Evolutionary conservation across 2,888 invertebrate genomes (phyloP).

Genomic region (Drosophila pseudotalamancana): DNA sequence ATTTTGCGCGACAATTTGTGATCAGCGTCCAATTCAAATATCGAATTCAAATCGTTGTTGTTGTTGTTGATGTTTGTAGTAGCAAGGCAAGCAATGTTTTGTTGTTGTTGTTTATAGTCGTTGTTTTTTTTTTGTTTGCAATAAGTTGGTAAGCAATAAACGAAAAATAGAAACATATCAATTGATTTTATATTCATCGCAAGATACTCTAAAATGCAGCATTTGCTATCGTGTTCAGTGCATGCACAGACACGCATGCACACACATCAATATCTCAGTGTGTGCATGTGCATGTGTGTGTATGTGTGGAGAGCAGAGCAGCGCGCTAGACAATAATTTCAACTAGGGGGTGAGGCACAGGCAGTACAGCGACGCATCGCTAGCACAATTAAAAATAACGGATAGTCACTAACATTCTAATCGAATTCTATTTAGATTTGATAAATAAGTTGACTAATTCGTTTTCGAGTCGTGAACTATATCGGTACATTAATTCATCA

Average conservation of each 20-base stretch:
- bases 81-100: conserved; percentile 69
- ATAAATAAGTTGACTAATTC: no score
- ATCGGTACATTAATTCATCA: no score
- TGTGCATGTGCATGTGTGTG: not conserved
- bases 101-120: conserved; percentile 30
- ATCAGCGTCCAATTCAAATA: conserved; percentile 46
- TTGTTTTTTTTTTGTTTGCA: conserved; percentile 39
- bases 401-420: conserved; percentile 2
- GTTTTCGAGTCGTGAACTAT: no score
- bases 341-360: conserved; percentile 8
- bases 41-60: conserved; percentile 48
- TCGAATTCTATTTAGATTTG: no score
- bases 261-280: not conserved
- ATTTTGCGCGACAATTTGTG: conserved; percentile 14
- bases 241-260: conserved; percentile 16
- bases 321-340: conserved; percentile 22
- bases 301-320: conserved; percentile 30
- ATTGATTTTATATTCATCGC: conserved; percentile 48
- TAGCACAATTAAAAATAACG: conserved; percentile 9
- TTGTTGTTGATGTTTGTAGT: conserved; percentile 45
- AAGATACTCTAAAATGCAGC: conserved; percentile 39
- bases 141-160: conserved; percentile 49
- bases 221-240: conserved; percentile 36
- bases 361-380: conserved; percentile 17
- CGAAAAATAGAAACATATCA: conserved; percentile 61